phyloP scores from a whole-genome alignment of 1,140 invertebrate species.

The Mya arenaria region DNA sequence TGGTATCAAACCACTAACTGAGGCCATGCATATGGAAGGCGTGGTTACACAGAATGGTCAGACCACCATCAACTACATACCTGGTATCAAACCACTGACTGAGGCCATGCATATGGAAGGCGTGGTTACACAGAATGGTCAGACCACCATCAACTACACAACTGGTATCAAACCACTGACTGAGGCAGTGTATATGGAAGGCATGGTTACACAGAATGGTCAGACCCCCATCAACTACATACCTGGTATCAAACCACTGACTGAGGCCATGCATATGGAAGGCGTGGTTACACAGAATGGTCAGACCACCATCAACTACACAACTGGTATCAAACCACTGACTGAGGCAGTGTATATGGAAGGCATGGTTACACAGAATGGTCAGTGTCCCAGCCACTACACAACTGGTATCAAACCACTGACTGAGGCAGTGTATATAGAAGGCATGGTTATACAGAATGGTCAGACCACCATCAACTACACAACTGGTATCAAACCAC shows the following conservation, averaged over 20 bases:
- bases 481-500: slow-evolving; percentile 94
- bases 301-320: slow-evolving; percentile 96
- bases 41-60: too few species aligned
- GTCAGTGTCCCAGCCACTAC: slow-evolving; percentile 97
- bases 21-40: too few species aligned
- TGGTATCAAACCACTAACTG: too few species aligned
- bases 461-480: slow-evolving; percentile 96
- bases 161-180: slow-evolving; percentile 97
- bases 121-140: slow-evolving; percentile 99
- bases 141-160: slow-evolving; percentile 97
- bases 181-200: slow-evolving; percentile 97
- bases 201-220: slow-evolving; percentile 99
- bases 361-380: slow-evolving; percentile 99
- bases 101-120: slow-evolving; percentile 97
- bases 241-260: slow-evolving; percentile 97
- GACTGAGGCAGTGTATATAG: slow-evolving; percentile 96
- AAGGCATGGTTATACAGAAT: slow-evolving; percentile 99
- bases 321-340: slow-evolving; percentile 96
- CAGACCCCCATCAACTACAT: slow-evolving; percentile 94
- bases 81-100: slow-evolving; percentile 97
- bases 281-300: slow-evolving; percentile 98
- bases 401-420: slow-evolving; percentile 96
- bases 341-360: slow-evolving; percentile 96
- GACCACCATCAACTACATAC: too few species aligned
- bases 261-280: slow-evolving; percentile 97